Evolutionary conservation across 2,797 vertebrate species (phyloP), one percentile per base, ranked within the genome.

Genomic region (Aplochiton taeniatus): DNA sequence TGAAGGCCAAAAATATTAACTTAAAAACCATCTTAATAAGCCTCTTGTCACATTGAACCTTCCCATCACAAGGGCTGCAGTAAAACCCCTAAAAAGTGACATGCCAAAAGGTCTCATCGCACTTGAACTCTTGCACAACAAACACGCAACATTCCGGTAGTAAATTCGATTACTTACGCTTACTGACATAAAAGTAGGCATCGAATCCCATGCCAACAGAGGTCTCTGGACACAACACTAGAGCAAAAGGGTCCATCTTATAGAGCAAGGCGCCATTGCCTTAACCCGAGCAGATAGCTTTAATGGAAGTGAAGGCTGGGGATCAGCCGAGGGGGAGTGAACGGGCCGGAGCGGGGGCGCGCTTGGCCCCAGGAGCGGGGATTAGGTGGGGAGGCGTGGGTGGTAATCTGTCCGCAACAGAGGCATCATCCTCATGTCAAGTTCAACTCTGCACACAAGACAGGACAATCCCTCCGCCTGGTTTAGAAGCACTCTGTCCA

Each of bases 321-420:
- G 59, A 64, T 71, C 66, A 56, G 45, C 31, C 2, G 31, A 31
- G 31, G 50, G 19, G 59, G 66, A 60, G 59, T 65, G 55, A 52
- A 47, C 17, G 1, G 14, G 17, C 19, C 20, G 69, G 65, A 83
- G 79, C 69, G 76, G 60, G 78, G 81, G 78, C 61, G 77, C 45
- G 71, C 73, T 72, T 67, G 79, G 85, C 83, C 79, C 76, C 75
- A 80, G 75, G 66, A 83, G 76, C 63, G 55, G 80, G 85, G 88
- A 87, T 90, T 87, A 88, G 79, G 73, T 71, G 82, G 77, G 57
- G 66, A 87, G 77, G 87, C 80, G 87, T 90, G 90, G 89, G 88
- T 80, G 84, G 85, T 90, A 90, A 91, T 89, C 90, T 90, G 87
- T 47, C 43, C 74, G 87, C 85, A 82, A 86, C 84, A 85, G 86